Conservation (phyloP, 2,888 invertebrate genomes). For the Abrostola tripartita region DNA sequence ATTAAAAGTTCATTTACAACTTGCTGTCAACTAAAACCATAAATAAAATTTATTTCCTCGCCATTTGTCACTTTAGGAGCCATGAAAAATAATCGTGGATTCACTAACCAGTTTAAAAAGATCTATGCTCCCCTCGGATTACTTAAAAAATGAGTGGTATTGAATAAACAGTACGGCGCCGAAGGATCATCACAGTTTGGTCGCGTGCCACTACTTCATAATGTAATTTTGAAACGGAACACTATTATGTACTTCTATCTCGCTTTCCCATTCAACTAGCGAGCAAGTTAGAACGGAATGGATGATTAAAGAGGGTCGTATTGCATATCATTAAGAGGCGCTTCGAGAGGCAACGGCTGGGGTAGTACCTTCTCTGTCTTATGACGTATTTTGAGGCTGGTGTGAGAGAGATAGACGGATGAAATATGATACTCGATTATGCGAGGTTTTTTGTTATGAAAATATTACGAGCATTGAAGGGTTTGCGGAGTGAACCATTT, state of each 20-base stretch:
- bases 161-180: constrained; percentile 38
- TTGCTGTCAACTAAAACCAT: constrained; percentile 68
- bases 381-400: constrained; percentile 25
- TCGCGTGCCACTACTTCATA: constrained; percentile 55
- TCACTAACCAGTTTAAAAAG: constrained; percentile 51
- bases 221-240: constrained; percentile 60
- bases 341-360: constrained; percentile 49
- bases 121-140: constrained; percentile 55
- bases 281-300: constrained; percentile 52
- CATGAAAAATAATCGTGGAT: constrained; percentile 67
- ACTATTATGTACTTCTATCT: constrained; percentile 41
- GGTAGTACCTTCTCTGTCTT: constrained; percentile 64
- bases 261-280: constrained; percentile 20
- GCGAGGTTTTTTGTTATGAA: constrained; percentile 64
- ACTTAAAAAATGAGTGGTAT: constrained; percentile 40
- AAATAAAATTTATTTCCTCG: constrained; percentile 68
- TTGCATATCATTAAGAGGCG: constrained; percentile 78
- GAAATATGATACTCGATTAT: constrained; percentile 66
- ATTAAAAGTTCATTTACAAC: constrained; percentile 74
- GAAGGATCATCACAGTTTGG: constrained; percentile 61
- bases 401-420: constrained; percentile 56
- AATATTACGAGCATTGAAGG: constrained; percentile 59
- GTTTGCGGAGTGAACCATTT: constrained; percentile 53
- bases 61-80: constrained; percentile 68
- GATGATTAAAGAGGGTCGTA: constrained; percentile 70